Evolutionary conservation across 2,797 vertebrate species (phyloP), one percentile per base, ranked within the genome.

Genomic region (Rhynchonycteris naso): DNA sequence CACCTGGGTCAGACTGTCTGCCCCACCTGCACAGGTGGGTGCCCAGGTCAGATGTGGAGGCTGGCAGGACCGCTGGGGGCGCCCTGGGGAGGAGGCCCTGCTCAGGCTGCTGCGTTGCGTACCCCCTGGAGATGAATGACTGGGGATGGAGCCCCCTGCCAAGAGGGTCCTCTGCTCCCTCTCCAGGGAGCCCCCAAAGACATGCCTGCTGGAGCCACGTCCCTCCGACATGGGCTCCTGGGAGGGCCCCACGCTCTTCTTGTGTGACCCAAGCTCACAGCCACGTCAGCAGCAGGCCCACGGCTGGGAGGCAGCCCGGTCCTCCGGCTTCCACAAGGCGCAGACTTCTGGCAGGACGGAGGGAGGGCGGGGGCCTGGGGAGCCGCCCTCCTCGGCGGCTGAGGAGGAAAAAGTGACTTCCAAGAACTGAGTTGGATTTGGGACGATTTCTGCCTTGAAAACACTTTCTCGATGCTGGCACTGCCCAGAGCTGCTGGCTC

Each of bases 201-300:
- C 24, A 16, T 0, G 11, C 30, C 28, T 18, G 3, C 52, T 19
- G 43, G 56, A 30, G 28, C 13, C 84, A 2, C 1, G 68, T 8
- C 12, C 28, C 30, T 59, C 68, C 0, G 7, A 56, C 59, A 16
- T 0, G 1, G 18, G 21, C 21, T n/a, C 47, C 30, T 2, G 8
- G 38, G 4, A 5, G 8, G 21, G 11, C 3, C 14, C 56, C 24
- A 16, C 0, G 0, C 43, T 71, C 58, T 61, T 7, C 0, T 0
- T 0, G 47, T 7, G 54, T 26, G 38, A 33, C 89, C 54, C 56
- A 26, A 38, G 43, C 8, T 0, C 0, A 15, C 30, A 38, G 89
- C 96, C 96, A 95, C 88, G 43, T 92, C 91, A 75, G 81, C 95
- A 52, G 90, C 80, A 35, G 35, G 24, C 63, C 47, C 0, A 1